Evolutionary conservation across 2,797 vertebrate genomes (phyloP).

Genomic region (Danio jaintianensis): DNA sequence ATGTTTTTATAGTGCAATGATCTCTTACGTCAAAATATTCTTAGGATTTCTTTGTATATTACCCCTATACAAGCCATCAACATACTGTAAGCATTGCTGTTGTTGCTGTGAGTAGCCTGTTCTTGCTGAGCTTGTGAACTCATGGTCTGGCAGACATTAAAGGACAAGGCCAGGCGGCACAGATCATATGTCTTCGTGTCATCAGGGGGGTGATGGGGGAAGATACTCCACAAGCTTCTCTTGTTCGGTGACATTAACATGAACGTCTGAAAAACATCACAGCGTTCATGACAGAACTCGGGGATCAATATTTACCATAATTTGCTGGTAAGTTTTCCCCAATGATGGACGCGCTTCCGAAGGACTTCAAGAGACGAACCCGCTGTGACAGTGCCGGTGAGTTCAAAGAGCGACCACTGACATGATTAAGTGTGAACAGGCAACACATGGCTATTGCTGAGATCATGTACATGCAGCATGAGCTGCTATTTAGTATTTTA

Average conservation of each 20-base stretch:
- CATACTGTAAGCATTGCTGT: constrained; percentile 65
- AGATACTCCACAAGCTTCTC: constrained; percentile 52
- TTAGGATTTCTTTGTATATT: neutral
- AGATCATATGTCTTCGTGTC: constrained; percentile 76
- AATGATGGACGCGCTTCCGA: constrained; percentile 69
- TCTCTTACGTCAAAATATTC: too few relatives aligned
- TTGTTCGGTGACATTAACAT: constrained; percentile 68
- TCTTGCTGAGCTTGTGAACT: constrained; percentile 65
- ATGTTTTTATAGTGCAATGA: too few relatives aligned
- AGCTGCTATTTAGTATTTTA: neutral
- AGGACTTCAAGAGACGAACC: constrained; percentile 62
- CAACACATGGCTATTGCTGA: neutral
- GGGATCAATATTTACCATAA: constrained; percentile 22
- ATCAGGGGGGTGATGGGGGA: constrained; percentile 34
- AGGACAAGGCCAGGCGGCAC: constrained; percentile 72
- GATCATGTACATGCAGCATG: neutral
- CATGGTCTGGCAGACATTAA: constrained; percentile 73
- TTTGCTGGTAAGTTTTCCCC: constrained; percentile 18
- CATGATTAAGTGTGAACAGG: neutral
- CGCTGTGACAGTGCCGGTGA: constrained; percentile 78
- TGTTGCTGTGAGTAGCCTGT: constrained; percentile 42
- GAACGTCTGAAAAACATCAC: constrained; percentile 52
- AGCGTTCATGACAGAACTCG: neutral
- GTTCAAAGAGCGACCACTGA: constrained; percentile 38
- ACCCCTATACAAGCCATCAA: neutral